Evolutionary conservation across 2,113 vertebrate species (phyloP), one percentile per base, ranked within the genome.

Genomic region (Anarhynchus alexandrinus): DNA sequence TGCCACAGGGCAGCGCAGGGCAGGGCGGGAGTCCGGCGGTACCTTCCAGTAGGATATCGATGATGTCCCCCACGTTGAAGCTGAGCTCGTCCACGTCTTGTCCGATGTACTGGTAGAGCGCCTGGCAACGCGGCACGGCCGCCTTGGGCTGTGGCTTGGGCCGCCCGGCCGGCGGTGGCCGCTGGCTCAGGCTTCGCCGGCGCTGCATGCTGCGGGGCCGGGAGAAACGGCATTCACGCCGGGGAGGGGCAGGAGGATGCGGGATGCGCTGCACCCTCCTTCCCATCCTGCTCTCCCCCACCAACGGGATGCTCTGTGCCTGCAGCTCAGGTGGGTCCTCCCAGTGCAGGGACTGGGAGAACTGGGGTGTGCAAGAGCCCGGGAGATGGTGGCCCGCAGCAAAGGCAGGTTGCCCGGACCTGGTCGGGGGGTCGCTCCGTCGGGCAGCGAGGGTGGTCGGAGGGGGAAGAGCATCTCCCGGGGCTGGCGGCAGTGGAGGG

Each of bases 71-170:
- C 64, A 96, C 98, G 0, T 99, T 98, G 88, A 99, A 99, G 97
- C 98, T 99, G 97, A 99, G 98, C 96, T 99, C 99, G 0, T 99
- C 99, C 25, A 99, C 98, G 25, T 99, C 99, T 93, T 99, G 99
- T 26, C 99, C 99, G 0, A 98, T 1, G 43, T 99, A 99, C 94
- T 99, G 99, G 86, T 99, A 99, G 16, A 99, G 78, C 0, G 99
- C 99, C 65, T 93, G 98, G 90, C 99, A 99, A 14, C 98, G 98
- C 0, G 99, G 99, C 4, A 96, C 92, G 4, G 97, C 82, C 1
- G 9, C 97, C 55, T 97, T 98, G 22, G 98, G 94, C 95, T 98
- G 98, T 1, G 98, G 97, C 93, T 99, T 99, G 96, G 99, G 98
- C 0, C 98, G 97, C 40, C 97, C 77, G 7, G 98, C 99, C 0